Conservation (phyloP, 2,113 vertebrate species). For the Calidris pygmaea region DNA sequence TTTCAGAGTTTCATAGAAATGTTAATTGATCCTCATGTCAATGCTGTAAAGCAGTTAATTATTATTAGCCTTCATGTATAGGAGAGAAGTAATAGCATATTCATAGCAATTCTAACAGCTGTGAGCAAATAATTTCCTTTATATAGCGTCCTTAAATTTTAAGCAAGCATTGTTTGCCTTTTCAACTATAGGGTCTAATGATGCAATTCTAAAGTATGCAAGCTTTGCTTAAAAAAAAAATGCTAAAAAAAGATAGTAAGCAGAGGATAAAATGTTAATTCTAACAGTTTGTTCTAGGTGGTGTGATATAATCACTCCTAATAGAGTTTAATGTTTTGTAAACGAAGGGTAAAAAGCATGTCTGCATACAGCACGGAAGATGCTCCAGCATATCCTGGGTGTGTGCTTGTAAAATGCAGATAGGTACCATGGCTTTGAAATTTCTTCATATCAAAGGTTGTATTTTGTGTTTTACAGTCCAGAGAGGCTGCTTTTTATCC, state of each 20-base stretch:
- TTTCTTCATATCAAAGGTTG: not conserved
- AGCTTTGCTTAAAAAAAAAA: not conserved
- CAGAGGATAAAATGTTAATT: not conserved
- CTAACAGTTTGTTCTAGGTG: not conserved
- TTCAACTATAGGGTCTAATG: not conserved
- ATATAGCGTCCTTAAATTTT: not conserved
- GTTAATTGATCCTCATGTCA: not conserved
- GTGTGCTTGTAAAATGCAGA: not conserved
- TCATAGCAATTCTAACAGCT: not conserved
- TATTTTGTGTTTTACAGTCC: not conserved
- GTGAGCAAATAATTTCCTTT: not conserved
- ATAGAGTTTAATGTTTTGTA: not conserved
- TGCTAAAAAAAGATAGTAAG: not conserved
- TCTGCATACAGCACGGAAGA: rapidly evolving
- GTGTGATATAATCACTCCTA: not conserved
- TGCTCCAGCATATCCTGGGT: not conserved
- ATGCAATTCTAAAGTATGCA: not conserved
- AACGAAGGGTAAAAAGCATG: not conserved
- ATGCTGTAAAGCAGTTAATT: not conserved
- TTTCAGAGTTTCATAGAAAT: not conserved
- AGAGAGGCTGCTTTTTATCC: not conserved
- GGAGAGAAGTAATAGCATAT: not conserved
- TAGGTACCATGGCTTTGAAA: not conserved
- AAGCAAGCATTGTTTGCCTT: not conserved
- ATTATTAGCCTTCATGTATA: rapidly evolving